These are phyloP conservation scores for Leistus spinibarbis DNA, from an alignment of 2,888 invertebrate species.

Conservation along the genomic window DNA sequence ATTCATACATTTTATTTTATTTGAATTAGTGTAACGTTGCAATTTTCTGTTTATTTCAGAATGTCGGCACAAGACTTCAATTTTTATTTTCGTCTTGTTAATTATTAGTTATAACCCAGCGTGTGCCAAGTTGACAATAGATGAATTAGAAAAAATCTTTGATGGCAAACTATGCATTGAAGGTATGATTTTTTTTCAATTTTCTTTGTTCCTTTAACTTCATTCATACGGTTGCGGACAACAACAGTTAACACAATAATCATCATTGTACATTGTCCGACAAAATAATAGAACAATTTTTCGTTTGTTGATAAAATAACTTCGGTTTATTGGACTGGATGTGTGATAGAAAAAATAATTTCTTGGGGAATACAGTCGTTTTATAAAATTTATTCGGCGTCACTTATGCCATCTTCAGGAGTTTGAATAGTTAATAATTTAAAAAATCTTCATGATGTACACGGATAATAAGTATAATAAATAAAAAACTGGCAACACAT, in stretches of 20 bases:
- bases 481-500: too few species aligned
- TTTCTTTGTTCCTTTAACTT: background rate
- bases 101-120: slow-evolving; percentile 41
- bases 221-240: background rate
- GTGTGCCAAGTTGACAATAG: slow-evolving; percentile 46
- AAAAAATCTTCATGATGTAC: too few species aligned
- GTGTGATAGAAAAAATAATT: too few species aligned
- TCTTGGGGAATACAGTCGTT: too few species aligned
- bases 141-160: slow-evolving; percentile 51
- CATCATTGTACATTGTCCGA: background rate
- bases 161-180: slow-evolving; percentile 54
- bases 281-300: background rate
- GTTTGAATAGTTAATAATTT: too few species aligned
- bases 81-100: slow-evolving; percentile 40
- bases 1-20: background rate
- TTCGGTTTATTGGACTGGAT: too few species aligned
- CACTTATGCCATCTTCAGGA: too few species aligned
- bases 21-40: background rate
- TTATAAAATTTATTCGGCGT: too few species aligned
- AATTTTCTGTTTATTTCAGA: slow-evolving; percentile 37
- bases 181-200: slow-evolving; percentile 51
- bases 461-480: too few species aligned
- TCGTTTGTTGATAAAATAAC: too few species aligned
- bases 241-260: background rate
- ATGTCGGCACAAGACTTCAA: slow-evolving; percentile 27